Evolutionary conservation across 2,797 vertebrate genomes (phyloP), one percentile per base, ranked within the genome.

Genomic region (Bradypodion ventrale): DNA sequence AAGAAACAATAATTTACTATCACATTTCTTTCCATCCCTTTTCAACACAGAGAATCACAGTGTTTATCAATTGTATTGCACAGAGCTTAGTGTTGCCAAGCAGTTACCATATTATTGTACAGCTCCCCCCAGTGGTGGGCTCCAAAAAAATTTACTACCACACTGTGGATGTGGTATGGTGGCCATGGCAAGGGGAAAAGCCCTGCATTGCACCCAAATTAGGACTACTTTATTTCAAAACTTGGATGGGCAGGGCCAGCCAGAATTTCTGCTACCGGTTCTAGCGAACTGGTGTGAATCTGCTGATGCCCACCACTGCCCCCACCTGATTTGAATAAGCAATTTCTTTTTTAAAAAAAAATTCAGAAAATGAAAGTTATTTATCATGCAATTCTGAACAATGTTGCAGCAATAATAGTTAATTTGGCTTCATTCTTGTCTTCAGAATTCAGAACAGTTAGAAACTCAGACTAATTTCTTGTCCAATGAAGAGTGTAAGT

Each of bases 401-500:
- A 35, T 19, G 25, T n/a, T 9, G 7, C 12, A 72, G 76, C 52
- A 66, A 21, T 1, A 62, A 82, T 83, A 81, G 0, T 0, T 7
- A 70, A 74, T 35, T 7, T 87, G 73, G 13, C 42, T n/a, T 27
- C 76, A 0, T 7, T 27, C 21, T 65, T 80, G 35, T 2, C 16
- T 75, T 21, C 80, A 63, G 4, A 89, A 5, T 10, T 49, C 68
- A 74, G 25, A 10, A 37, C 29, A 59, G 6, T 25, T 75, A 73
- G 32, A 40, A 68, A 42, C 32, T 69, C 62, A 46, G 44, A 40
- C 21, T 49, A 76, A 81, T 85, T 32, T 65, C 56, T 85, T 40
- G 49, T 84, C 19, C 19, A 80, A 75, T 37, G 5, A 83, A 27
- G 62, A 32, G 72, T 80, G 72, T 69, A 66, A 79, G 74, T 15